Percentiles rank a stretch among this genome's conserved stretches.
Conservation (phyloP, 2,797 vertebrate species). For the Molossus molossus region DNA sequence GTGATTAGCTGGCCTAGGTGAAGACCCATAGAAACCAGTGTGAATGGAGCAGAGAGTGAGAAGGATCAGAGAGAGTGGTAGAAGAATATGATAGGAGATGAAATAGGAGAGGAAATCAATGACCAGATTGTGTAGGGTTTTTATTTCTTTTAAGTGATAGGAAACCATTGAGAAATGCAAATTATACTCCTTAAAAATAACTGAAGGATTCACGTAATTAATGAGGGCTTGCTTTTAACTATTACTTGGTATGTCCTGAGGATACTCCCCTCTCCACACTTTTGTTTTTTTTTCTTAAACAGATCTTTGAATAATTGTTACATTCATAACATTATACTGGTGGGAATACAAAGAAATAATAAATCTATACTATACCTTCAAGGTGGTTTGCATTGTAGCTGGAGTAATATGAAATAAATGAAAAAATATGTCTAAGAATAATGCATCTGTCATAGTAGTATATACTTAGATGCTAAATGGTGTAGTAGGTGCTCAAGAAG, state of each 20-base stretch:
- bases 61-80: background rate
- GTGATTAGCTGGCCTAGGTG: background rate
- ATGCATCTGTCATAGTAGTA: fast-evolving
- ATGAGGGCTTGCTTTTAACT: background rate
- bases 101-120: background rate
- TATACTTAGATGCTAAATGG: background rate
- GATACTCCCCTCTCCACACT: background rate
- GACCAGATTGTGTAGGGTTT: background rate
- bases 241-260: slow-evolving; percentile 2
- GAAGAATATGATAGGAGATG: background rate
- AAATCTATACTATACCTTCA: background rate
- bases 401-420: background rate
- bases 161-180: slow-evolving; percentile 30
- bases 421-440: background rate
- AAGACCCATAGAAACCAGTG: background rate
- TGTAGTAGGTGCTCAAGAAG: background rate
- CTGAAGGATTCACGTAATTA: slow-evolving; percentile 30
- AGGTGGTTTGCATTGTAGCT: slow-evolving; percentile 6
- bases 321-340: background rate
- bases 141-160: slow-evolving; percentile 33
- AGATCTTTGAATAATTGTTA: slow-evolving; percentile 16
- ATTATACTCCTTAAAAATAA: slow-evolving; percentile 11
- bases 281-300: slow-evolving; percentile 17
- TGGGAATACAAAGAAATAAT: slow-evolving; percentile 48
- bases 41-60: background rate